These are phyloP conservation scores for Protophormia terraenovae DNA, from an alignment of 2,888 invertebrate genomes.

Conservation along the genomic window DNA sequence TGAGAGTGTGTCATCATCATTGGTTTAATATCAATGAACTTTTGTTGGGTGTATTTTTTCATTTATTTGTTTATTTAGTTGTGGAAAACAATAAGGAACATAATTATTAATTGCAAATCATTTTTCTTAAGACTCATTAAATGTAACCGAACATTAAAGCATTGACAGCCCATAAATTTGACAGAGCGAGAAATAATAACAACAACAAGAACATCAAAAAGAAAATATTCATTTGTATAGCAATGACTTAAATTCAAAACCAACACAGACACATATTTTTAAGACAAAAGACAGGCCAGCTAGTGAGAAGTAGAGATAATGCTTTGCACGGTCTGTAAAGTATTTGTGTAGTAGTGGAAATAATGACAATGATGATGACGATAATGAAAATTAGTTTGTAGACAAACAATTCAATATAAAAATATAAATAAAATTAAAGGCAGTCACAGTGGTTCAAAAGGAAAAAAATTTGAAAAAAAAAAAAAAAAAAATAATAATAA, in stretches of 20 bases:
- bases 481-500: too few species aligned
- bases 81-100: slow-evolving; percentile 69
- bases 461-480: background rate
- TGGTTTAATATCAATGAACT: slow-evolving; percentile 64
- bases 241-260: background rate
- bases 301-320: background rate
- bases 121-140: slow-evolving; percentile 72
- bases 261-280: background rate
- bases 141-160: slow-evolving; percentile 68
- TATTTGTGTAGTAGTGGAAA: slow-evolving; percentile 38
- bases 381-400: slow-evolving; percentile 67
- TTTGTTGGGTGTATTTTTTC: slow-evolving; percentile 16
- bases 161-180: slow-evolving; percentile 71
- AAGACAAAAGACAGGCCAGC: background rate
- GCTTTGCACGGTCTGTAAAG: background rate
- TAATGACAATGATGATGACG: slow-evolving; percentile 49
- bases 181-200: slow-evolving; percentile 45
- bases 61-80: slow-evolving; percentile 1
- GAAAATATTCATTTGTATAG: too few species aligned
- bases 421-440: background rate
- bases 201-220: background rate
- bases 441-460: slow-evolving; percentile 26
- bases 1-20: slow-evolving; percentile 51
- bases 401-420: slow-evolving; percentile 61
- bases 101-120: slow-evolving; percentile 73